Conservation (phyloP, 2,888 invertebrate species). For the Temnothorax ravouxi region DNA sequence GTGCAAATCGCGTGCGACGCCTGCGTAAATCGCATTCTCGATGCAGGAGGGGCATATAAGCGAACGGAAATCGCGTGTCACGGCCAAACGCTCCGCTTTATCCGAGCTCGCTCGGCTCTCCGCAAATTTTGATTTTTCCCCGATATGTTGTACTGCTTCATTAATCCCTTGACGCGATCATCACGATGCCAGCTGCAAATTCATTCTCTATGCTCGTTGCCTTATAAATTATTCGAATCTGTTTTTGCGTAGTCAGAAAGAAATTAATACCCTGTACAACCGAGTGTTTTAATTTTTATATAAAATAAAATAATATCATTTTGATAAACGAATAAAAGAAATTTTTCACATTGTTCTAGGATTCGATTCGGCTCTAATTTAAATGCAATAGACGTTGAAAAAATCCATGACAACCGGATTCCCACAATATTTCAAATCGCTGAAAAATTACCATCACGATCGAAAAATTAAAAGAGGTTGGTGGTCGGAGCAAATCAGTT, state of each 20-base stretch:
- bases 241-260: not conserved
- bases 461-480: conserved; percentile 64
- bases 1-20: conserved; percentile 70
- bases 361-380: conserved; percentile 28
- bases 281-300: not conserved
- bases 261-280: not conserved
- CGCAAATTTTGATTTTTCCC: conserved; percentile 55
- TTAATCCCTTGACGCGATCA: conserved; percentile 50
- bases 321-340: conserved; percentile 18
- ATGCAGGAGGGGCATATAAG: conserved; percentile 51
- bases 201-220: not conserved
- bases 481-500: conserved; percentile 63
- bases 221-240: not conserved
- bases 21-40: conserved; percentile 70
- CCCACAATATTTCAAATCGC: conserved; percentile 51
- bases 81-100: conserved; percentile 58
- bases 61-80: conserved; percentile 73
- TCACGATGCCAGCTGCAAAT: conserved; percentile 11
- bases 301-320: not conserved
- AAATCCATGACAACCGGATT: conserved; percentile 14
- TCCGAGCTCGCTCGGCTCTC: conserved; percentile 36
- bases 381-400: conserved; percentile 20
- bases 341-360: not conserved
- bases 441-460: conserved; percentile 47
- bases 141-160: conserved; percentile 48